A percentile compares a stretch with the other conserved stretches of the same genome.
phyloP scores from a whole-genome alignment of 2,797 vertebrate genomes.

The Poecilia picta region DNA sequence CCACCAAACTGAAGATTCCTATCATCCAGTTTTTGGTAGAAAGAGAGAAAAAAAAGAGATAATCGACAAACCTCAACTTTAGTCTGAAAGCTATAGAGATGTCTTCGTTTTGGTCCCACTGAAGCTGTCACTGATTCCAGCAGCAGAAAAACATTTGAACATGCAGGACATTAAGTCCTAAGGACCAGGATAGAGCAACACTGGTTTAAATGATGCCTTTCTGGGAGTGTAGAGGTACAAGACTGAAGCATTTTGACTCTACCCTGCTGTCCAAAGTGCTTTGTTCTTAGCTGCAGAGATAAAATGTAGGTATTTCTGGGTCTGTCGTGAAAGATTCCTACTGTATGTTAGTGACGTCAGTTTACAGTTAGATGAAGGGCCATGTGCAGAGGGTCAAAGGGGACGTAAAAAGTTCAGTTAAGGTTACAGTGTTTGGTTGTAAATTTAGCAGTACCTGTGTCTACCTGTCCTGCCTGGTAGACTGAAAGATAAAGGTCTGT shows the following conservation, averaged over 20 bases:
- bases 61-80: background rate
- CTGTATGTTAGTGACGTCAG: conserved; percentile 86
- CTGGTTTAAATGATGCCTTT: background rate
- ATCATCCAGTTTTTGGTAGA: too few relatives aligned
- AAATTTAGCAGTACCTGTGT: conserved; percentile 97
- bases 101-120: background rate
- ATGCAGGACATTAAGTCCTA: background rate
- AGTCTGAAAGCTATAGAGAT: background rate
- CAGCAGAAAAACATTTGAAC: background rate
- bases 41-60: too few relatives aligned
- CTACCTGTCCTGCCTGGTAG: conserved; percentile 99
- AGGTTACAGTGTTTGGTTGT: conserved; percentile 76
- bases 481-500: conserved; percentile 99
- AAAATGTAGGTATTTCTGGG: conserved; percentile 76
- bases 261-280: background rate
- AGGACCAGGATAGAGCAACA: background rate
- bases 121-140: background rate
- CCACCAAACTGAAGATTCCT: too few relatives aligned
- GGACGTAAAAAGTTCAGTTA: conserved; percentile 62
- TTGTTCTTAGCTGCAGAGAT: conserved; percentile 2
- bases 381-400: conserved; percentile 54
- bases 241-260: background rate
- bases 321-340: conserved; percentile 87
- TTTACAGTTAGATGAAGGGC: conserved; percentile 88
- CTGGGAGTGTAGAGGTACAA: background rate